Evolutionary conservation across 2,888 invertebrate genomes (phyloP).

Genomic region (Acronicta aceris): DNA sequence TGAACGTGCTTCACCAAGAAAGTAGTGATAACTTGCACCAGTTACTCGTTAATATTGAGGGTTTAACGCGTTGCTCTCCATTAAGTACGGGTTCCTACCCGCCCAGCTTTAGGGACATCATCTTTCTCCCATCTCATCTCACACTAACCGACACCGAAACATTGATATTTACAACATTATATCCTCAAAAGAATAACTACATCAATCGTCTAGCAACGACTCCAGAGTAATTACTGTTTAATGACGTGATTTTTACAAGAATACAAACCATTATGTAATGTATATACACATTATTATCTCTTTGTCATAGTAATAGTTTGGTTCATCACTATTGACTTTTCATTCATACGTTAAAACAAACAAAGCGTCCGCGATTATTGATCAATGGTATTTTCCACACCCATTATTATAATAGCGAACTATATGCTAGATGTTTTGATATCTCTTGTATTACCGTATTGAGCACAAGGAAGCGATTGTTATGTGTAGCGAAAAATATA

Average conservation of each 20-base stretch:
- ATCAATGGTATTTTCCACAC: conserved; percentile 52
- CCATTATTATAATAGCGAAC: conserved; percentile 49
- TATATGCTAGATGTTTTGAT: conserved; percentile 50
- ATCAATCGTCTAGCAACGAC: not conserved
- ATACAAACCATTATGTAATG: conserved; percentile 44
- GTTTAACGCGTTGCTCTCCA: conserved; percentile 78
- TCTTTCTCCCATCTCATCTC: not conserved
- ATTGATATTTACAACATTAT: too few species aligned
- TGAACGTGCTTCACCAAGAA: conserved; percentile 69
- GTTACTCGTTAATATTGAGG: conserved; percentile 67
- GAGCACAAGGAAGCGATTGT: conserved; percentile 68
- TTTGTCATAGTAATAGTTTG: conserved; percentile 41
- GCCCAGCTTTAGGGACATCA: conserved; percentile 47
- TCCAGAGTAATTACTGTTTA: conserved; percentile 33
- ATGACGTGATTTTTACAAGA: conserved; percentile 33
- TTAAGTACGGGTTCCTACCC: conserved; percentile 65
- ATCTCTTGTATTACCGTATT: conserved; percentile 44
- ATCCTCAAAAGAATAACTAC: too few species aligned
- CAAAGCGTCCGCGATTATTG: conserved; percentile 38
- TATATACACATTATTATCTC: conserved; percentile 34
- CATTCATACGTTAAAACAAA: conserved; percentile 47
- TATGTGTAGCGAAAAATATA: conserved; percentile 70
- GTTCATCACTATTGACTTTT: conserved; percentile 50
- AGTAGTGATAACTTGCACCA: conserved; percentile 75
- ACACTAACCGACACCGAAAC: not conserved